These are phyloP conservation scores for Episyrphus balteatus DNA, from an alignment of 1,140 invertebrate genomes.

Conservation along the genomic window DNA sequence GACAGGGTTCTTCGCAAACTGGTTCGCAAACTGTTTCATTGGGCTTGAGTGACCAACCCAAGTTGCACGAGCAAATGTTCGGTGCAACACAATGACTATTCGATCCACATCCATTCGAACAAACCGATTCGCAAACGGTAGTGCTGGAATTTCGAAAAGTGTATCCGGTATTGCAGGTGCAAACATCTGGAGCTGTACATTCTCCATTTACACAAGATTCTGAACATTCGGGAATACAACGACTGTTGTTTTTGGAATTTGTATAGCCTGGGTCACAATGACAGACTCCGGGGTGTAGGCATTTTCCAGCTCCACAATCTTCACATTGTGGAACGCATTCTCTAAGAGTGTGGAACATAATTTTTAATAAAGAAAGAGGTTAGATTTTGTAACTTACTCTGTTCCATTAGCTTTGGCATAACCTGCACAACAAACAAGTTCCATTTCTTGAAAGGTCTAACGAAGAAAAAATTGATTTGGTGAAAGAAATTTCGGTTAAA, in stretches of 20 bases:
- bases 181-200: slow-evolving; percentile 38
- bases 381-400: too few relatives aligned
- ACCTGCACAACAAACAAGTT: background rate
- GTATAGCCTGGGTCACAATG: slow-evolving; percentile 18
- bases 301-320: slow-evolving; percentile 22
- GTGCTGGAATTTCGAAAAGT: slow-evolving; percentile 13
- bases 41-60: slow-evolving; percentile 40
- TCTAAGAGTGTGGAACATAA: background rate
- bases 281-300: slow-evolving; percentile 17
- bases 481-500: too few relatives aligned
- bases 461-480: background rate
- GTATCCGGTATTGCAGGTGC: slow-evolving; percentile 19
- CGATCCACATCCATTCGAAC: slow-evolving; percentile 38
- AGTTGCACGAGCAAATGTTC: slow-evolving; percentile 44
- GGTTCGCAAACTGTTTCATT: slow-evolving; percentile 41
- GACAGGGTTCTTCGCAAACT: slow-evolving; percentile 44
- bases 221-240: slow-evolving; percentile 20
- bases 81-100: slow-evolving; percentile 44
- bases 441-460: background rate
- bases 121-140: slow-evolving; percentile 24
- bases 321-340: slow-evolving; percentile 20
- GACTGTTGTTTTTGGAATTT: slow-evolving; percentile 12
- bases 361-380: too few relatives aligned
- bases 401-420: background rate
- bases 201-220: slow-evolving; percentile 34